Percentiles rank a stretch among this genome's conserved stretches.
Conservation (phyloP, 2,888 invertebrate species). For the Cosmia trapezina region DNA sequence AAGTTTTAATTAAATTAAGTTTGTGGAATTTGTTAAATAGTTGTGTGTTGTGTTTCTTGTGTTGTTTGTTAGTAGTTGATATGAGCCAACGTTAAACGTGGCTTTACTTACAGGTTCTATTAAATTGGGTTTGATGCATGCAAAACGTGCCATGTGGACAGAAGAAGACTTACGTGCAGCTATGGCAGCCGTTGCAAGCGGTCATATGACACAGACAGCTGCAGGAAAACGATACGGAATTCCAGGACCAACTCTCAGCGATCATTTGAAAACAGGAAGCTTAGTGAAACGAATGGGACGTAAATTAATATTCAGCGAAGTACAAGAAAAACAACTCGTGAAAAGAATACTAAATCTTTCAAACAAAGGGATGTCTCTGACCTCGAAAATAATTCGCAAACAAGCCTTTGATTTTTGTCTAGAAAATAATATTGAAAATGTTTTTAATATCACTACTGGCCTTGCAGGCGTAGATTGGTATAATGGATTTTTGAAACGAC, state of each 20-base stretch:
- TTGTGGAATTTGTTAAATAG: not conserved
- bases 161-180: constrained; percentile 18
- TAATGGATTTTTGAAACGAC: constrained; percentile 6
- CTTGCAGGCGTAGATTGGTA: not conserved
- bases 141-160: constrained; percentile 14
- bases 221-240: constrained; percentile 7
- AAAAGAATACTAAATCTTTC: not conserved
- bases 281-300: not conserved
- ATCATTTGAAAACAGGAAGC: constrained; percentile 12
- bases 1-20: not conserved
- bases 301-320: not conserved
- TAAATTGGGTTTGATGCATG: not conserved
- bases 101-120: constrained; percentile 20
- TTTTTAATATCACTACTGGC: not conserved
- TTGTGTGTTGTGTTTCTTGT: no score
- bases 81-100: not conserved
- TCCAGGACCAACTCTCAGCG: not conserved
- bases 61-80: no score
- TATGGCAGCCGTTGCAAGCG: constrained; percentile 11
- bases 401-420: constrained; percentile 18
- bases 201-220: not conserved
- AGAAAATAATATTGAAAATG: constrained; percentile 18
- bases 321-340: constrained; percentile 6
- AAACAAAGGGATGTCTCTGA: not conserved
- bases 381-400: constrained; percentile 13